phyloP scores from a whole-genome alignment of 2,113 vertebrate species.

The Entomyzon cyanotis region DNA sequence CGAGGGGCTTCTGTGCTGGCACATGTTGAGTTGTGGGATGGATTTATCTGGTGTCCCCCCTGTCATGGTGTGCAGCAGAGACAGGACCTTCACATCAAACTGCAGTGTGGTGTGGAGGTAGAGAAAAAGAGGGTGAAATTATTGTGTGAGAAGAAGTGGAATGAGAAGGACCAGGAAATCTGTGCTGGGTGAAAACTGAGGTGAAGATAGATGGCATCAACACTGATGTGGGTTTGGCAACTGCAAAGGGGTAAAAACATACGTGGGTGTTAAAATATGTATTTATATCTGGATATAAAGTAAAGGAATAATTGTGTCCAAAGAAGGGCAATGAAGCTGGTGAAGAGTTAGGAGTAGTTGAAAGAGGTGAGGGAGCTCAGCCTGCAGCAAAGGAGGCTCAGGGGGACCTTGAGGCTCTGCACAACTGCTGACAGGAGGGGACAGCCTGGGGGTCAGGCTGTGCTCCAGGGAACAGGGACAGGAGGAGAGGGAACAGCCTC shows the following conservation, averaged over 20 bases:
- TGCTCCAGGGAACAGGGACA: background rate
- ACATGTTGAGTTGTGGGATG: background rate
- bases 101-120: background rate
- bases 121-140: background rate
- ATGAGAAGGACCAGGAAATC: background rate
- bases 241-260: background rate
- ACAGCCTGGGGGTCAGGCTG: fast-evolving
- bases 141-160: background rate
- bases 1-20: background rate
- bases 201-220: background rate
- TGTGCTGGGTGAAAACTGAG: background rate
- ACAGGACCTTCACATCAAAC: background rate
- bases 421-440: background rate
- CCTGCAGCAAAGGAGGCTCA: background rate
- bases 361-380: background rate
- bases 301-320: background rate
- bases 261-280: background rate
- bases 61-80: no score
- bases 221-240: fast-evolving
- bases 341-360: fast-evolving
- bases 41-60: background rate
- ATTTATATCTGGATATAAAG: background rate
- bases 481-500: fast-evolving
- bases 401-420: background rate
- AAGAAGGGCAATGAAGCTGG: fast-evolving